Conservation (phyloP, 2,888 invertebrate species). For the Pilophorus perplexus region DNA sequence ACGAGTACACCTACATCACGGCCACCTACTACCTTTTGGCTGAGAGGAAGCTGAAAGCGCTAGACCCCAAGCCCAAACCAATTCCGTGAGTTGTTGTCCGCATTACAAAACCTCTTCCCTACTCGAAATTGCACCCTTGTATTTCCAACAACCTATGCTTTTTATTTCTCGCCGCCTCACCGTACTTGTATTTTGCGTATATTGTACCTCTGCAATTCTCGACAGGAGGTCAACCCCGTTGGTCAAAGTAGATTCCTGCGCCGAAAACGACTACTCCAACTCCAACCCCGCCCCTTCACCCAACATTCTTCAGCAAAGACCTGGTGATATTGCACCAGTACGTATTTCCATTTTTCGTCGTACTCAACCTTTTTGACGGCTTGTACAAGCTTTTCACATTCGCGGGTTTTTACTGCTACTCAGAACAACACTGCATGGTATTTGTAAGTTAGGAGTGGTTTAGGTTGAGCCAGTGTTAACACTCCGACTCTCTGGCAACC, state of each 20-base stretch:
- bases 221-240: conserved; percentile 48
- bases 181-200: neutral
- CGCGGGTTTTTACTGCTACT: too few relatives aligned
- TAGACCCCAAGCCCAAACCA: conserved; percentile 46
- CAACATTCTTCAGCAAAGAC: conserved; percentile 31
- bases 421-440: too few relatives aligned
- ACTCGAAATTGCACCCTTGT: neutral
- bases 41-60: conserved; percentile 75
- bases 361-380: neutral
- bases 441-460: too few relatives aligned
- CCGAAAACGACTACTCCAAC: conserved; percentile 50
- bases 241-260: conserved; percentile 50
- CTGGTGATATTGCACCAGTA: conserved; percentile 39
- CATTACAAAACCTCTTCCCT: neutral
- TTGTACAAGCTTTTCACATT: too few relatives aligned
- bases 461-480: too few relatives aligned
- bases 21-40: conserved; percentile 96
- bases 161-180: neutral
- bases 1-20: conserved; percentile 97
- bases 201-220: conserved; percentile 14
- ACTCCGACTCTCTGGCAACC: too few relatives aligned
- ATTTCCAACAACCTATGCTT: neutral
- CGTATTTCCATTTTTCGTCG: neutral
- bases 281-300: conserved; percentile 34
- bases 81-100: conserved; percentile 40